phyloP scores from a whole-genome alignment of 2,797 vertebrate genomes.

The Cottoperca gobio region DNA sequence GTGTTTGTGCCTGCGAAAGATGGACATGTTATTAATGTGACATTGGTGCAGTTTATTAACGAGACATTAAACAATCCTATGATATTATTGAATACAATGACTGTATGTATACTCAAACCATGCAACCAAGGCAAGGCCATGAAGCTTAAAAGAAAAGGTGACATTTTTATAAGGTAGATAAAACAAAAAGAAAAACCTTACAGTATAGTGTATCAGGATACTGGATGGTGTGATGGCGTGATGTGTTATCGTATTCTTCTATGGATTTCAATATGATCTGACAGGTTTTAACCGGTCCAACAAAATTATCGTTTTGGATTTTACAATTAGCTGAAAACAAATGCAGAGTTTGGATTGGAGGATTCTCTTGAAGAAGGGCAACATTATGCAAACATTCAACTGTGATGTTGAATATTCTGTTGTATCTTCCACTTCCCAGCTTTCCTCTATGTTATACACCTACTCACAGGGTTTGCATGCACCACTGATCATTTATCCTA shows the following conservation, averaged over 20 bases:
- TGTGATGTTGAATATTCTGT: constrained; percentile 14
- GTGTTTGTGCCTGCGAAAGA: not conserved
- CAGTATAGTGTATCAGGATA: no score
- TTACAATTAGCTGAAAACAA: not conserved
- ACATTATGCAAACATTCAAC: constrained; percentile 12
- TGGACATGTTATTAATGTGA: not conserved
- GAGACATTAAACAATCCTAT: not conserved
- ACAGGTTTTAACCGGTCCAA: not conserved
- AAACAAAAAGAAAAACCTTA: not conserved
- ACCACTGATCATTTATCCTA: constrained; percentile 3
- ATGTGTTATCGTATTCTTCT: not conserved
- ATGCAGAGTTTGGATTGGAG: not conserved
- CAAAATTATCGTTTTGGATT: not conserved
- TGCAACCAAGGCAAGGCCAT: not conserved
- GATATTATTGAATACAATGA: not conserved
- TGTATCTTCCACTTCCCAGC: not conserved
- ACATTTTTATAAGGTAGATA: not conserved
- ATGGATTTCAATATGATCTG: not conserved
- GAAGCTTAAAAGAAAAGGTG: not conserved
- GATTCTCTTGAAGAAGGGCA: not conserved
- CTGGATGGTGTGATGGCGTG: not conserved
- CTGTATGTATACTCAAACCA: not conserved
- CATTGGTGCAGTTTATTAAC: not conserved
- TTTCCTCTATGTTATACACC: not conserved
- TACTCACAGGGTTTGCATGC: not conserved